Evolutionary conservation across 2,888 invertebrate species (phyloP), one percentile per base, ranked within the genome.

Genomic region (Phlogophora meticulosa): DNA sequence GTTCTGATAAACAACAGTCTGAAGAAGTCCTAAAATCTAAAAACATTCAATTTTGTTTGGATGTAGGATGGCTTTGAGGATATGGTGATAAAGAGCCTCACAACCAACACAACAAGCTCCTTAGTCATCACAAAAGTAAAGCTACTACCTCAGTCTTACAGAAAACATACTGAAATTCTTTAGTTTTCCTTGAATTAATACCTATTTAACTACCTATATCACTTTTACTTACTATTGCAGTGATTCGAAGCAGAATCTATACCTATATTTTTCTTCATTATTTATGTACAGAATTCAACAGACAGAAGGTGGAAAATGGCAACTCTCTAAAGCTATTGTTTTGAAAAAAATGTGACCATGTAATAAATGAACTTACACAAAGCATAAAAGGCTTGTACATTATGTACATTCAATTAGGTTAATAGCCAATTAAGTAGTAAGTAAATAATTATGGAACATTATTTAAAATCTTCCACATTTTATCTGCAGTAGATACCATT

Each of bases 361-460:
- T 34, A 43, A 65, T 65, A n/a, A 65, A 55, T 55, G 11, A 49
- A 43, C 48, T n/a, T 32, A 60, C 10, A 24, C n/a, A n/a, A 46
- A 13, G 3, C 34, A 36, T 42, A 70, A 40, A 28, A 28, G 22
- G 34, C 13, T 20, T 17, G 4, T 55, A 17, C 5, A 49, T 32
- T 34, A 24, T 34, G 24, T 64, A 42, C 65, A 64, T 64, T 64
- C 7, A 48, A 36, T 22, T 48, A 49, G 1, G 17, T 15, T 59
- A 59, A 15, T 70, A 70, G 40, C 24, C 42, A 42, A 60, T 60
- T 60, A 60, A 10, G 48, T 36, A 67, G 20, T 22, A 28, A 70
- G 22, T 60, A 71, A 71, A 49, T 42, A 59, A 36, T 28, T 42
- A 20, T 38, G 3, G 20, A 20, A 32, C 11, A 49, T 40, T 38